Evolutionary conservation across 1,140 invertebrate species (phyloP), one percentile per base, ranked within the genome.

Genomic region (Stegodyphus dumicola): DNA sequence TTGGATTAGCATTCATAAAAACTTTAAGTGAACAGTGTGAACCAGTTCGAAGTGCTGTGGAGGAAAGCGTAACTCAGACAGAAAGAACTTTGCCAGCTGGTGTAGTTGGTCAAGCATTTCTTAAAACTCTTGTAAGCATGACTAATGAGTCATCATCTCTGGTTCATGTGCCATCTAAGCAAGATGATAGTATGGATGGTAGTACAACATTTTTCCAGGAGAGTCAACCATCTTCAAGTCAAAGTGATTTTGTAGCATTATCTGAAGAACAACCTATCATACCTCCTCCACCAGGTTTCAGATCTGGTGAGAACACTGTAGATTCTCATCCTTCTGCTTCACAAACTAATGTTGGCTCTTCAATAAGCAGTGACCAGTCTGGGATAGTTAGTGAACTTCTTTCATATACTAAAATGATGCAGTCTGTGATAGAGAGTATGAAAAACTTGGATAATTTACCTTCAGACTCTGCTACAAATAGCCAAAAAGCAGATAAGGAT

Each of bases 371-470:
- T 48, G 33, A 75, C 9, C 56, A 67, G 9, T 17, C 75, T 77
- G 74, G 17, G 10, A 85, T 85, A 13, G 77, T 85, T 60, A 64
- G 65, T 49, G 81, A 85, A 60, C 74, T 85, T 76, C 77, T 85
- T 49, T 74, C 65, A n/a, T 85, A 77, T 49, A 85, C 81, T 11
- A 85, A 77, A 85, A 77, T 85, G 74, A 85, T 85, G 81, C 81
- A 85, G 51, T 85, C 81, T 77, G 73, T 85, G n/a, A 76, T 85
- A 18, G 81, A 77, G 56, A 77, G 65, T 49, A 76, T 85, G 65
- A 67, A 85, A 77, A 74, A 85, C 6, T 53, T 71, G 52, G 11
- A 54, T 2, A 7, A 48, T 10, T 9, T 60, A 15, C 56, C 56
- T 10, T 10, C 56, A 60, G 56, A 60, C 1, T 15, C 56, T 60